Evolutionary conservation across 2,888 invertebrate species (phyloP).

Genomic region (Cybosia mesomella): DNA sequence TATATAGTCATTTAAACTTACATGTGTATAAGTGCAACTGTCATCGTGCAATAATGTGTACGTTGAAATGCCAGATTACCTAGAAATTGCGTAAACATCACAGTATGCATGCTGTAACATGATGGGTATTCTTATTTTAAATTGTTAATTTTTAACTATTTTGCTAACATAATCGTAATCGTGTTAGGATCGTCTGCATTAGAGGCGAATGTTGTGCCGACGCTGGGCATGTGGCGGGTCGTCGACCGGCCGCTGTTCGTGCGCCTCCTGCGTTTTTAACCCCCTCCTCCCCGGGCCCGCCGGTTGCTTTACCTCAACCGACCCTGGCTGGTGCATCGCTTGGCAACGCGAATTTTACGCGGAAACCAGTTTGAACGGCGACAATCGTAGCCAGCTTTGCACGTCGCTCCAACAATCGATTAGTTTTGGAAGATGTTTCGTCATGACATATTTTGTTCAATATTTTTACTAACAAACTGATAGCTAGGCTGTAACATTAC

Average conservation of each 20-base stretch:
- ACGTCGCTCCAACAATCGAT: conserved; percentile 61
- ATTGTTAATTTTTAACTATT: conserved; percentile 49
- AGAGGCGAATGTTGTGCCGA: conserved; percentile 79
- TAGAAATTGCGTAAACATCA: conserved; percentile 16
- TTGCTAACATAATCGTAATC: conserved; percentile 74
- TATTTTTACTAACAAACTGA: conserved; percentile 22
- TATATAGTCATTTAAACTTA: conserved; percentile 8
- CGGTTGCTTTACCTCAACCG: conserved; percentile 73
- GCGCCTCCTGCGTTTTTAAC: conserved; percentile 83
- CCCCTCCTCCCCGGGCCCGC: conserved; percentile 67
- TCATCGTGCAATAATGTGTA: conserved; percentile 15
- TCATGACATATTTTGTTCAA: conserved; percentile 30
- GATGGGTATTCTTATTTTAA: conserved; percentile 18
- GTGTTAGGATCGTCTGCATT: conserved; percentile 74
- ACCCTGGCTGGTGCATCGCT: conserved; percentile 83
- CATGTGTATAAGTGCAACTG: conserved; percentile 13
- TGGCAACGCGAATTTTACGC: conserved; percentile 84
- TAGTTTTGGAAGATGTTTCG: conserved; percentile 40
- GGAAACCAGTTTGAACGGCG: conserved; percentile 81
- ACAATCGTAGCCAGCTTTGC: conserved; percentile 70
- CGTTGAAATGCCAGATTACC: conserved; percentile 16
- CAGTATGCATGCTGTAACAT: conserved; percentile 7
- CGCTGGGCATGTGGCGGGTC: conserved; percentile 84
- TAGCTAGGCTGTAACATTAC: conserved; percentile 21
- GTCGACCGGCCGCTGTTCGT: conserved; percentile 83